phyloP scores from a whole-genome alignment of 2,797 vertebrate genomes.

The Phalloptychus januarius region DNA sequence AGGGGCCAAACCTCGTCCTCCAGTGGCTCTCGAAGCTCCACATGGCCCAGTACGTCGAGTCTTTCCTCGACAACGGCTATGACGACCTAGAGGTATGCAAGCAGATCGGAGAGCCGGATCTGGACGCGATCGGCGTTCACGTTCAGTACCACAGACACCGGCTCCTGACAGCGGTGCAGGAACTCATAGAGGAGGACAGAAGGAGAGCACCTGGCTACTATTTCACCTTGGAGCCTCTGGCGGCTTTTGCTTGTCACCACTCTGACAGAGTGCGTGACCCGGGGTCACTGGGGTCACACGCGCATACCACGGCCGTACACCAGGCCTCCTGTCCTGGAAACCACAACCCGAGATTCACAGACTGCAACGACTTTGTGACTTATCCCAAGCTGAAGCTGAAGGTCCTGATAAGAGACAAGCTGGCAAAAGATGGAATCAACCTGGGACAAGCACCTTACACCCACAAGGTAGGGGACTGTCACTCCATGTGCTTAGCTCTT shows the following conservation, averaged over 20 bases:
- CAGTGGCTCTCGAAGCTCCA: constrained; percentile 91
- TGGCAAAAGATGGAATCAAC: constrained; percentile 92
- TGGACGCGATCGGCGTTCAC: constrained; percentile 91
- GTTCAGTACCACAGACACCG: constrained; percentile 86
- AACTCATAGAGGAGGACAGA: constrained; percentile 84
- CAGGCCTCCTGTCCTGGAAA: constrained; percentile 71
- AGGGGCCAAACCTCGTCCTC: constrained; percentile 86
- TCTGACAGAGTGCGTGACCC: constrained; percentile 54
- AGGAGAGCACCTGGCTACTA: constrained; percentile 83
- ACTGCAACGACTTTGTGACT: constrained; percentile 81
- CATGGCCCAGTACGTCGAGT: constrained; percentile 88
- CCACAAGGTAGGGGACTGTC: constrained; percentile 85
- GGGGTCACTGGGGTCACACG: constrained; percentile 41
- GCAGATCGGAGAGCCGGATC: constrained; percentile 92
- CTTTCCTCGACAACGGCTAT: constrained; percentile 93
- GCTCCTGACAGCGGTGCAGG: constrained; percentile 86
- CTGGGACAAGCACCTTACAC: constrained; percentile 90
- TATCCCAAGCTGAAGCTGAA: constrained; percentile 93
- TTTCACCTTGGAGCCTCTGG: constrained; percentile 89
- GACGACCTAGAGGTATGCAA: constrained; percentile 95
- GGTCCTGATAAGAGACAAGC: constrained; percentile 95
- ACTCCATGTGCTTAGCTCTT: neutral
- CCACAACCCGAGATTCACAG: constrained; percentile 62
- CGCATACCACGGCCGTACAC: constrained; percentile 42
- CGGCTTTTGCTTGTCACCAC: constrained; percentile 45